A percentile compares a stretch with the other conserved stretches of the same genome.
Evolutionary conservation across 2,113 vertebrate species (phyloP).

Genomic region (Agelaius phoeniceus): DNA sequence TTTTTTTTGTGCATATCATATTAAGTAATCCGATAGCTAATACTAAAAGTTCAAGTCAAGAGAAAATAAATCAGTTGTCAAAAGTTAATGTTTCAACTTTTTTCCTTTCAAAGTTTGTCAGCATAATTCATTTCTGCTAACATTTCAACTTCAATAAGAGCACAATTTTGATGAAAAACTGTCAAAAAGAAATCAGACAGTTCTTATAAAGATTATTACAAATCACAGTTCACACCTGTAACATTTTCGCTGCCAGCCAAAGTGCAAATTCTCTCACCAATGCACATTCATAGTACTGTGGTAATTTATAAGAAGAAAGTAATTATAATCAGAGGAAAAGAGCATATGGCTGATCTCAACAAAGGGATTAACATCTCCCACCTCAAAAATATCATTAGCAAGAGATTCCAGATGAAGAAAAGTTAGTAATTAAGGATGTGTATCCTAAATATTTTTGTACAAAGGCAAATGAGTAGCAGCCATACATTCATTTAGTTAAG

Average conservation of each 20-base stretch:
- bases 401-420: not conserved
- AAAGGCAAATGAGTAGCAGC: not conserved
- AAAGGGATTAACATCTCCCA: conserved; percentile 15
- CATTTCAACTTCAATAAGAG: not conserved
- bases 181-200: not conserved
- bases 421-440: not conserved
- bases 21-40: not conserved
- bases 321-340: conserved; percentile 18
- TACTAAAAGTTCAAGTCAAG: not conserved
- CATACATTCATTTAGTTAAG: not conserved
- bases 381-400: conserved; percentile 3
- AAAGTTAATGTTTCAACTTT: not conserved
- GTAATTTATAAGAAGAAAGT: conserved; percentile 22
- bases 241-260: not conserved
- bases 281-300: not conserved
- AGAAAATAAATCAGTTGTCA: conserved; percentile 1
- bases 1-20: not conserved
- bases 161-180: conserved; percentile 15
- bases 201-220: not conserved
- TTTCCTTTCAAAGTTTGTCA: not conserved
- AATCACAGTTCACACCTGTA: conserved; percentile 12
- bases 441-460: not conserved
- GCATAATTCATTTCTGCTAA: conserved; percentile 7
- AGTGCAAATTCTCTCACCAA: not conserved
- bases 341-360: conserved; percentile 9